Evolutionary conservation across 2,113 vertebrate genomes (phyloP).

Genomic region (Dissostichus mawsoni): DNA sequence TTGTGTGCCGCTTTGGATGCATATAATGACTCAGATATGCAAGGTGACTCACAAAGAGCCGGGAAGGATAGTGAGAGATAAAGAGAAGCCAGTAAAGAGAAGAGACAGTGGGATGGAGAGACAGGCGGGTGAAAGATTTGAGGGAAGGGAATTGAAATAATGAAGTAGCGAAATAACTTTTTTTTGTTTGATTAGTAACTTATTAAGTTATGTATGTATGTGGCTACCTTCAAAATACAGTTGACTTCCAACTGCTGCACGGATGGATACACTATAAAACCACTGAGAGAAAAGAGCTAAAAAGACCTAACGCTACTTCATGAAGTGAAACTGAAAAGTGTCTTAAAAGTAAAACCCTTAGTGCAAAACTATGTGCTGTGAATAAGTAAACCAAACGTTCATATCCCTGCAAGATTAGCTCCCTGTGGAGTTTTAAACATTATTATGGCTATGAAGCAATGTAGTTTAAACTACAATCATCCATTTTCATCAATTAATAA

Average conservation of each 20-base stretch:
- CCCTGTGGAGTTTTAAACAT: background rate
- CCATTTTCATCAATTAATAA: no score
- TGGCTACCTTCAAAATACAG: background rate
- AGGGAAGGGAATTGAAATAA: conserved; percentile 34
- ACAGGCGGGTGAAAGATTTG: conserved; percentile 5
- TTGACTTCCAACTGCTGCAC: background rate
- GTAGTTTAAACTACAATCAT: no score
- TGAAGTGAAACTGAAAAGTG: no score
- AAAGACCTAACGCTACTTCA: background rate
- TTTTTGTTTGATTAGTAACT: background rate
- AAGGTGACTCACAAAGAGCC: conserved; percentile 72
- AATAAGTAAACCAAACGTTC: background rate
- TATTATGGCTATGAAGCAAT: background rate
- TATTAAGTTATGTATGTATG: no score
- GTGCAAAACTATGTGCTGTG: background rate
- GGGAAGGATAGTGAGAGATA: conserved; percentile 47
- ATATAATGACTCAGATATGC: conserved; percentile 73
- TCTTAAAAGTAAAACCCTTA: background rate
- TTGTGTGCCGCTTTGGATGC: conserved; percentile 42
- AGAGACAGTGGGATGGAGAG: conserved; percentile 28
- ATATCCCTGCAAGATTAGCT: background rate
- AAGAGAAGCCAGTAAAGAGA: conserved; percentile 46
- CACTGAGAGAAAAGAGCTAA: background rate
- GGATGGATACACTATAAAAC: background rate
- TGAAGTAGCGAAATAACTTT: conserved; percentile 30